A percentile compares a stretch with the other conserved stretches of the same genome.
These are phyloP conservation scores for Galeruca laticollis DNA, from an alignment of 2,888 invertebrate genomes.

Conservation along the genomic window DNA sequence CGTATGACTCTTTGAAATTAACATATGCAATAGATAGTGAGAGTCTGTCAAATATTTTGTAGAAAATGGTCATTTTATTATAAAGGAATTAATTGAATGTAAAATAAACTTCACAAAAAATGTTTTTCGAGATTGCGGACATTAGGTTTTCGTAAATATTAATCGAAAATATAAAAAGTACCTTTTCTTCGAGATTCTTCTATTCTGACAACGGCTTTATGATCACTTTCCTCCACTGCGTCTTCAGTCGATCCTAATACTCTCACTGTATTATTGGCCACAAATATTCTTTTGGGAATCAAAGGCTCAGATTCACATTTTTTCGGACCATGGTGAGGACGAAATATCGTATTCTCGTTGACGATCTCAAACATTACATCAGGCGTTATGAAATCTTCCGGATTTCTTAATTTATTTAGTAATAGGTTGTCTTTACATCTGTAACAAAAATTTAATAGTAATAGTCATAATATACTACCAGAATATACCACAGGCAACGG, in stretches of 20 bases:
- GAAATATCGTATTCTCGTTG: slow-evolving; percentile 73
- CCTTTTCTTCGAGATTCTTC: slow-evolving; percentile 52
- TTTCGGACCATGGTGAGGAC: slow-evolving; percentile 63
- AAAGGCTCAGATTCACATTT: slow-evolving; percentile 69
- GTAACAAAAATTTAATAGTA: slow-evolving; percentile 53
- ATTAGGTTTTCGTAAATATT: neutral
- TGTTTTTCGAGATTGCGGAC: no score
- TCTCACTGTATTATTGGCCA: slow-evolving; percentile 81
- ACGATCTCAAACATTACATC: slow-evolving; percentile 79
- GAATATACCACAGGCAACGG: no score
- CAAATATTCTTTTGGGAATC: slow-evolving; percentile 74
- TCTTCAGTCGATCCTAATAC: slow-evolving; percentile 70
- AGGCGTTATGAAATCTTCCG: slow-evolving; percentile 74
- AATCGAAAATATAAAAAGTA: slow-evolving; percentile 29
- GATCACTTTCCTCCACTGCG: slow-evolving; percentile 71
- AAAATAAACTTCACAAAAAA: no score
- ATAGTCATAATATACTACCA: no score
- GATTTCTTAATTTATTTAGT: slow-evolving; percentile 59
- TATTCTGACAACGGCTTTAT: slow-evolving; percentile 46
- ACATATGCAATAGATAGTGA: no score
- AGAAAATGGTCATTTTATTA: no score
- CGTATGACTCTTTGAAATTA: no score
- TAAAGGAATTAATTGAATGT: no score
- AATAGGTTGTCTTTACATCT: slow-evolving; percentile 71
- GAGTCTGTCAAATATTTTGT: no score